Evolutionary conservation across 2,888 invertebrate genomes (phyloP), one percentile per base, ranked within the genome.

Genomic region (Theretra japonica): DNA sequence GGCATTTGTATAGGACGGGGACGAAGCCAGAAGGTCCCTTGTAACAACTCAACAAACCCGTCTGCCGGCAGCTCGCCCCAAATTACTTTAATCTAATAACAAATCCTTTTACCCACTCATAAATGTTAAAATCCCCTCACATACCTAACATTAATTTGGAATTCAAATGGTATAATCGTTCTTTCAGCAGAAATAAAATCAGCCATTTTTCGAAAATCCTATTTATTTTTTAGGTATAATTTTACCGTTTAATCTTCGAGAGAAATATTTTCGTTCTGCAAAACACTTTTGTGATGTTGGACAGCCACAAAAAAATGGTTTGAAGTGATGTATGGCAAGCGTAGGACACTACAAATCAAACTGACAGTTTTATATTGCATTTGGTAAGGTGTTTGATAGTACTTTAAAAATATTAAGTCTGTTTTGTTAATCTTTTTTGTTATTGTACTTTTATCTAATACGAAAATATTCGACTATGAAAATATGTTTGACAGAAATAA

Each of bases 1-100:
- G 78, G 80, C 79, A 80, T 82, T 81, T 82, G 81, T 79, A 79
- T 78, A 79, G 75, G 76, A 80, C 76, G 77, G 79, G 76, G 73
- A 74, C 73, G 79, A 70, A 75, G 76, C 76, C 77, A 76, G 79
- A 83, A 79, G 78, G 80, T 78, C 76, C 73, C 72, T 70, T 76
- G 71, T 82, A 82, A 82, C 79, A 80, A 78, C 79, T 80, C 79
- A 72, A 72, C 72, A 73, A 79, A 77, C 80, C 79, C 80, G 78
- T 78, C 79, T 77, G 72, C 70, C 58, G 60, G 74, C 80, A 75
- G 79, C 76, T 76, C 73, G 73, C 72, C 73, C 75, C 71, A 73
- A 77, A 77, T 75, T 77, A 76, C 76, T 65, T 76, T 77, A 76
- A 76, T 76, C 74, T 75, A 77, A 77, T 76, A 76, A 77, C 74